Conservation (phyloP, 2,888 invertebrate species). For the Tholera decimalis region DNA sequence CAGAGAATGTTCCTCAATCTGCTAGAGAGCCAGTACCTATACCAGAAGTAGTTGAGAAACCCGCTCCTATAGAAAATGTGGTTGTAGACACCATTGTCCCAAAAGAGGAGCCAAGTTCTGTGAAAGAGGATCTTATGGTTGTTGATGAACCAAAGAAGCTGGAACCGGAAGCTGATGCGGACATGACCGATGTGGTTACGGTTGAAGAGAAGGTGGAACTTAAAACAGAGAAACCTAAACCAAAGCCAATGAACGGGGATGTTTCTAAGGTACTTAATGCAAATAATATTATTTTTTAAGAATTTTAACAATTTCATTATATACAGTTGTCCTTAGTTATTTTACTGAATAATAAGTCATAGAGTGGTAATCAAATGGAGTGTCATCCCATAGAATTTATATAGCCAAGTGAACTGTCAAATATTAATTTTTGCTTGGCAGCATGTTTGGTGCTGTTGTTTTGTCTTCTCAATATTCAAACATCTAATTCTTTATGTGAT, state of each 20-base stretch:
- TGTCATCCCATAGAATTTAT: not conserved
- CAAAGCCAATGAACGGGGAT: constrained; percentile 84
- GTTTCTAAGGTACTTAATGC: constrained; percentile 76
- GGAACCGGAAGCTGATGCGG: constrained; percentile 72
- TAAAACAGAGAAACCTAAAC: constrained; percentile 74
- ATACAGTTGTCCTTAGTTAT: not conserved
- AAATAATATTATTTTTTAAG: not conserved
- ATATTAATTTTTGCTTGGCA: too few species aligned
- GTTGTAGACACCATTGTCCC: constrained; percentile 51
- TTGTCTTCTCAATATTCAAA: not conserved
- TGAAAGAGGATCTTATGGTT: constrained; percentile 66
- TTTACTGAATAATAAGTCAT: not conserved
- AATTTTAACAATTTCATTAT: not conserved
- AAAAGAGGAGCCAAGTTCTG: constrained; percentile 67
- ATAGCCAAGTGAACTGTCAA: too few species aligned
- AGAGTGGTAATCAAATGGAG: not conserved
- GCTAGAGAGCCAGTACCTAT: constrained; percentile 52
- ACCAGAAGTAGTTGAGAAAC: constrained; percentile 62
- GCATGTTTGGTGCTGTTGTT: too few species aligned
- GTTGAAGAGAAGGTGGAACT: constrained; percentile 74
- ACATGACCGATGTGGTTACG: constrained; percentile 77
- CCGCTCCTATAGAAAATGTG: constrained; percentile 54
- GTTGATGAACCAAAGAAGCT: constrained; percentile 66
- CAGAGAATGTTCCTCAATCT: constrained; percentile 54
- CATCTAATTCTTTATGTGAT: not conserved